Evolutionary conservation across 2,888 invertebrate species (phyloP).

Genomic region (Antitype chi): DNA sequence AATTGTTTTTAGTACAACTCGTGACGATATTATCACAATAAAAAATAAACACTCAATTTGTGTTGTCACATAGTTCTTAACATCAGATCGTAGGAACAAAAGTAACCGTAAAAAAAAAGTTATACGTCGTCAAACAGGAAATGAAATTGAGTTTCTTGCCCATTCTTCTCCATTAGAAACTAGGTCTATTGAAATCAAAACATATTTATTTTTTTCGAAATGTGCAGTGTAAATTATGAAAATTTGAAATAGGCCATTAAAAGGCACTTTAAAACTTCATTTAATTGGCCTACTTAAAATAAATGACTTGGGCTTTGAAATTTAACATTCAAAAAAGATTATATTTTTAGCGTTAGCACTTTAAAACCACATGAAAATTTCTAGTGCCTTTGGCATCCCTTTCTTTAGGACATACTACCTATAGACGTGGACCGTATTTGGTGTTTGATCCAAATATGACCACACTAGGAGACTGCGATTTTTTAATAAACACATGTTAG

Average conservation of each 20-base stretch:
- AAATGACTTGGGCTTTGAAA: background rate
- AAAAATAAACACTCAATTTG: slow-evolving; percentile 72
- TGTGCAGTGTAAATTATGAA: too few species aligned
- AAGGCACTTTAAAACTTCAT: too few species aligned
- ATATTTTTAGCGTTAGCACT: background rate
- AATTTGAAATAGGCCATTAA: too few species aligned
- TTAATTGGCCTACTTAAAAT: background rate
- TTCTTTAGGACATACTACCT: background rate
- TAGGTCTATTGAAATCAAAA: background rate
- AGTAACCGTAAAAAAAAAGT: slow-evolving; percentile 2
- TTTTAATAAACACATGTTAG: background rate
- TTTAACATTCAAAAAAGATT: background rate
- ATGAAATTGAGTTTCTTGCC: background rate
- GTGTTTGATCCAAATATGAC: slow-evolving; percentile 4
- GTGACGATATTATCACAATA: slow-evolving; percentile 70
- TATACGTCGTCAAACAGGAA: background rate
- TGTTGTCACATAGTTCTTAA: slow-evolving; percentile 71
- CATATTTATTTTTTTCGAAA: background rate
- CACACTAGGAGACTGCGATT: slow-evolving; percentile 2
- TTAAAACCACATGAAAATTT: background rate
- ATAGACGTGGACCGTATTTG: background rate
- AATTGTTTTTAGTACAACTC: slow-evolving; percentile 65
- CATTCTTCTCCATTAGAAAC: background rate
- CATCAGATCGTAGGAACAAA: slow-evolving; percentile 36
- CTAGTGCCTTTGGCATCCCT: slow-evolving; percentile 5